Conservation (phyloP, 2,797 vertebrate species). For the Pangasius krempfi region DNA sequence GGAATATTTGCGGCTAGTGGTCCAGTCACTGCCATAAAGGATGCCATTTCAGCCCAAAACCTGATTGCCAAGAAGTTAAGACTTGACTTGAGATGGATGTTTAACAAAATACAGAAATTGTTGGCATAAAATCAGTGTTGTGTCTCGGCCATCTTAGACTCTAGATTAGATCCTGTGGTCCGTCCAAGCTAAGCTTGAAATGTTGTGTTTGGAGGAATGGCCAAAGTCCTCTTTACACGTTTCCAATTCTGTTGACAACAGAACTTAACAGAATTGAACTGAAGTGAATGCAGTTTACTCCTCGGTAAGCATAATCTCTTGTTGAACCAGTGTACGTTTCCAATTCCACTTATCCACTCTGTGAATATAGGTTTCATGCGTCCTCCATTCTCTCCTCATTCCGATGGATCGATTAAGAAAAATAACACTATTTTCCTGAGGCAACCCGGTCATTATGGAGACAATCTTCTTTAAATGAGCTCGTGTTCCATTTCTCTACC, state of each 20-base stretch:
- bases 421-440: conserved; percentile 56
- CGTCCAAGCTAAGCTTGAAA: neutral
- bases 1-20: neutral
- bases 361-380: neutral
- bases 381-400: conserved; percentile 10
- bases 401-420: conserved; percentile 62
- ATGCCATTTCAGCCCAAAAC: neutral
- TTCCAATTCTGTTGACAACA: neutral
- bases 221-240: neutral
- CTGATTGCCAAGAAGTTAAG: neutral
- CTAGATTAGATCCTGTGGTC: neutral
- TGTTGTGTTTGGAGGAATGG: neutral
- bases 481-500: neutral
- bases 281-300: neutral
- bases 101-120: neutral
- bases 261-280: neutral
- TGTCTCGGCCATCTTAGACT: neutral
- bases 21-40: too few relatives aligned
- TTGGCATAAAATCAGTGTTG: neutral
- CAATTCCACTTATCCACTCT: neutral
- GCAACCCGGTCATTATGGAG: conserved; percentile 59
- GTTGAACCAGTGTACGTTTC: neutral
- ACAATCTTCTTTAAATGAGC: conserved; percentile 53
- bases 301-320: neutral
- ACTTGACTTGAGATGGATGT: neutral